Conservation (phyloP, 1,140 invertebrate genomes). For the Lysiphlebus fabarum region DNA sequence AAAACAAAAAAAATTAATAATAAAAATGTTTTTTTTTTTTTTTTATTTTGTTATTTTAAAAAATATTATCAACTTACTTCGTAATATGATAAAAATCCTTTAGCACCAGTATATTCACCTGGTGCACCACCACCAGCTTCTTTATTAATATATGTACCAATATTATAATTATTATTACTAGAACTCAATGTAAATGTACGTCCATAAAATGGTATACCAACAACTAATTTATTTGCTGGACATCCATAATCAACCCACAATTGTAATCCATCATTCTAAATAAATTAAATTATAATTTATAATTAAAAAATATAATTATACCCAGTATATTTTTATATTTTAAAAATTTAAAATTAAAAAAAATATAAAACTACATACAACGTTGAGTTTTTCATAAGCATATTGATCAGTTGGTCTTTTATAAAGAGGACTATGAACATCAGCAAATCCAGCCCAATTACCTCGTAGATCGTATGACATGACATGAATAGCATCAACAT, state of each 20-base stretch:
- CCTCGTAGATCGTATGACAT: constrained; percentile 91
- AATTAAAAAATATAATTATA: constrained; percentile 5
- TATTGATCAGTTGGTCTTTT: constrained; percentile 81
- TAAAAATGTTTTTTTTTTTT: neutral
- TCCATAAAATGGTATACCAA: constrained; percentile 85
- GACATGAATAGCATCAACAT: constrained; percentile 78
- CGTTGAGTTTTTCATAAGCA: constrained; percentile 83
- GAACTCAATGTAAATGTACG: constrained; percentile 74
- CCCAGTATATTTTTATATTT: neutral
- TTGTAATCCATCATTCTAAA: constrained; percentile 76
- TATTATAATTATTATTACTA: constrained; percentile 77
- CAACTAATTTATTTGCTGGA: constrained; percentile 80
- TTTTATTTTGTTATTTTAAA: neutral
- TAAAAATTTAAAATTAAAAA: too few species aligned
- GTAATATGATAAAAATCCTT: constrained; percentile 84
- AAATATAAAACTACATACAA: constrained; percentile 69
- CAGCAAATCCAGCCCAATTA: constrained; percentile 87
- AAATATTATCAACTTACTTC: constrained; percentile 58
- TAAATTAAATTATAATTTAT: constrained; percentile 15
- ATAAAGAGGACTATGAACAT: constrained; percentile 81
- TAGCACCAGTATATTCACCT: constrained; percentile 80
- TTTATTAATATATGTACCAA: constrained; percentile 83
- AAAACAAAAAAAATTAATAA: too few species aligned
- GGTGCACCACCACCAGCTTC: constrained; percentile 80
- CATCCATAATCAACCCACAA: constrained; percentile 86